These are phyloP conservation scores for Galaxea fascicularis DNA, from an alignment of 92 coral and sea anemone genomes.

Conservation along the genomic window DNA sequence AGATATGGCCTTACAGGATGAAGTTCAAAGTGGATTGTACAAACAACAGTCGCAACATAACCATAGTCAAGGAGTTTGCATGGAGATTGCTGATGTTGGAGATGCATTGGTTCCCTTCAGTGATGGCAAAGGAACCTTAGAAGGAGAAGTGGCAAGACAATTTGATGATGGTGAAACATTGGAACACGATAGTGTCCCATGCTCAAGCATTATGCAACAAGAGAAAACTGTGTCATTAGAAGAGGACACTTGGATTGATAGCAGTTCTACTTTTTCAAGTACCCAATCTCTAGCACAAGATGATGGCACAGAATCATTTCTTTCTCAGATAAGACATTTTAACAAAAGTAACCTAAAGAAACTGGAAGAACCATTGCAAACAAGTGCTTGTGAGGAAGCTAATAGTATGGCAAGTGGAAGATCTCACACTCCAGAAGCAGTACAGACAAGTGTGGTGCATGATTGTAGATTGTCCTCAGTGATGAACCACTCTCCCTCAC, in stretches of 20 bases:
- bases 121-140: neutral
- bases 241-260: neutral
- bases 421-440: neutral
- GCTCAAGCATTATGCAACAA: neutral
- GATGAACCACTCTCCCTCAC: neutral
- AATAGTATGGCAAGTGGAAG: neutral
- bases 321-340: constrained; percentile 56
- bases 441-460: neutral
- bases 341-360: constrained; percentile 24
- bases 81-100: neutral
- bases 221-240: neutral
- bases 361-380: neutral
- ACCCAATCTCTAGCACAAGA: neutral
- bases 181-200: neutral
- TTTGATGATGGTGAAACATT: neutral
- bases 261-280: neutral
- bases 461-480: neutral
- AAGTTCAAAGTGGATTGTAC: neutral
- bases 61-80: neutral
- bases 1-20: neutral
- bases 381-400: neutral
- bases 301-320: constrained; percentile 36
- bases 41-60: neutral
- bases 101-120: neutral
- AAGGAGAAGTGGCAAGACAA: neutral